Evolutionary conservation across 2,888 invertebrate genomes (phyloP), one percentile per base, ranked within the genome.

Genomic region (Epistrophella euchroma): DNA sequence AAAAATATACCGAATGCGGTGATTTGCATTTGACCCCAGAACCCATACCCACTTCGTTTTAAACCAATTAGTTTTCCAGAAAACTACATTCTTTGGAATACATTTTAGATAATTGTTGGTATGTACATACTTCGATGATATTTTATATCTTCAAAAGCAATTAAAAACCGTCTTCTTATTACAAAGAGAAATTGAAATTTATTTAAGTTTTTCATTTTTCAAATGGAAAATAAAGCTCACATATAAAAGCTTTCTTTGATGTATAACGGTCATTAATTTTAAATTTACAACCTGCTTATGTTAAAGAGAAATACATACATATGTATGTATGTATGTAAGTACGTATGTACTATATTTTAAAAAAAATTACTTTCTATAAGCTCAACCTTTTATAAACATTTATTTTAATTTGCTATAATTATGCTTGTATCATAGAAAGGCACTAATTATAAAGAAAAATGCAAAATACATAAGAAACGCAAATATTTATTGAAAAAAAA

Each of bases 111-210:
- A 5, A 28, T 28, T 28, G 2, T 28, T 28, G 28, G 4, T 28
- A n/a, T n/a, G n/a, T n/a, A n/a, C n/a, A n/a, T n/a, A 4, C 28
- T 28, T 28, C 28, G 28, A 35, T 9, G 2, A 5, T 35, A 0
- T 35, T 35, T 9, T 6, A 2, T 5, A 17, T 17, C 17, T 22
- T 50, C 1, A 25, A 50, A 50, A 2, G 0, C 1, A 50, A 50
- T 15, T 11, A 25, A 50, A 50, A 50, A 22, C 22, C 22, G 25
- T 58, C 13, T 19, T 19, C 37, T 37, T 19, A 35, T 58, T 58
- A 58, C 19, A 58, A 58, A 58, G 58, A 58, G 15, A 37, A 19
- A 58, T 37, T 58, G 2, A 22, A 19, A 13, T 58, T 58, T 58
- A 58, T 58, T 56, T 35, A 5, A 35, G 11, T 56, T 56, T 0